Evolutionary conservation across 2,888 invertebrate genomes (phyloP), one percentile per base, ranked within the genome.

Genomic region (Clusia tigrina): DNA sequence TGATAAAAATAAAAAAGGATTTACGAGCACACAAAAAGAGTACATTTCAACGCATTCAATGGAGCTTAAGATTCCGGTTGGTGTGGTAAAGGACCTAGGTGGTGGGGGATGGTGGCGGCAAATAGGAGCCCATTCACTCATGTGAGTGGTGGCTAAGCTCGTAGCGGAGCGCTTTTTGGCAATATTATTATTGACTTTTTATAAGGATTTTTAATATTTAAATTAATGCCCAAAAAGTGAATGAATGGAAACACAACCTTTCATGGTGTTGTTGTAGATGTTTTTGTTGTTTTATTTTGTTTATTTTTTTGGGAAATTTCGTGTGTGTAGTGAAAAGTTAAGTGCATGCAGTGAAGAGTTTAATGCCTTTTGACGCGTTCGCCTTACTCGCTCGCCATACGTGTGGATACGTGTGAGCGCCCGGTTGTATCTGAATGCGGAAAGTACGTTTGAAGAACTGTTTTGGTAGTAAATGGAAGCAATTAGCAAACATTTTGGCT

Each of bases 1-100:
- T 53, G 52, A 15, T 26, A 25, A 24, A 23, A n/a, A 18, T 17
- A 32, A 23, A 25, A 48, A 58, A 48, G 48, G 46, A 25, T 25
- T 2, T 54, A 5, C 22, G 6, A 6, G 48, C 20, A 48, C n/a
- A 48, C 6, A 48, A 48, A 48, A n/a, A 46, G 38, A 54, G 54
- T 54, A 42, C 22, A 61, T 54, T 54, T 48, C 17, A 23, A 22
- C 26, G 25, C 18, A 55, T 55, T 54, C 60, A 60, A 48, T 60
- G 51, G 48, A 54, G 60, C 55, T 48, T 26, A 60, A 46, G 25
- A 32, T 1, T 38, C 25, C 9, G 5, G 22, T 24, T 55, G 55
- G 10, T 24, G 24, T 53, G 25, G 24, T 15, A 15, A 9, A 24
- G 23, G 15, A n/a, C n/a, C 17, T n/a, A 54, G n/a, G 20, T 32